These are phyloP conservation scores for Merluccius polli DNA, from an alignment of 2,797 vertebrate species.

Conservation along the genomic window DNA sequence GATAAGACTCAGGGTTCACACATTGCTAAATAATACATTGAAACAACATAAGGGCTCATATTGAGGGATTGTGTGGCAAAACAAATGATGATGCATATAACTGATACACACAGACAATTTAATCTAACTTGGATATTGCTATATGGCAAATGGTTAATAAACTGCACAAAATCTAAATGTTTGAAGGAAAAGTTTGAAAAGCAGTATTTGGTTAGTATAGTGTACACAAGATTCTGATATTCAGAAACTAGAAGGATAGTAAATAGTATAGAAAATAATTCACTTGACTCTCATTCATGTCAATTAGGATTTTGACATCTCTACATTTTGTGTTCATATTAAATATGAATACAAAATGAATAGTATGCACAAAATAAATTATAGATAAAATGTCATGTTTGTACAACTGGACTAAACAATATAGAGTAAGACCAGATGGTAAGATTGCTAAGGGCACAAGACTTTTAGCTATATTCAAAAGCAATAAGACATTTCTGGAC, in stretches of 20 bases:
- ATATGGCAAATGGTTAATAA: background rate
- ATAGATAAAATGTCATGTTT: background rate
- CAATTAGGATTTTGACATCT: too few relatives aligned
- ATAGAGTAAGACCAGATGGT: background rate
- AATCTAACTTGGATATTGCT: background rate
- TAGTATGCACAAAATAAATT: background rate
- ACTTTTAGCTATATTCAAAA: background rate
- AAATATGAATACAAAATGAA: too few relatives aligned
- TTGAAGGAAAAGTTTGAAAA: background rate
- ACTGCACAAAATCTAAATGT: background rate
- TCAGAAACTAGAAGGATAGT: background rate
- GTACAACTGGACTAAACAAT: background rate
- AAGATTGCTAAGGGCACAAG: too few relatives aligned
- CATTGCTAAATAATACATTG: background rate
- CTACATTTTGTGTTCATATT: too few relatives aligned
- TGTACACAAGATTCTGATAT: background rate
- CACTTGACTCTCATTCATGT: too few relatives aligned
- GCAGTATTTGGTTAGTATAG: background rate
- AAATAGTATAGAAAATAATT: background rate
- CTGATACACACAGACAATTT: background rate
- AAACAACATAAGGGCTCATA: background rate
- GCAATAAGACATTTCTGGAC: background rate
- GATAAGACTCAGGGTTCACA: background rate
- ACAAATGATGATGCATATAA: background rate
- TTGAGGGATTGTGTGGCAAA: background rate